Conservation (phyloP, 2,113 vertebrate genomes). For the Chaetura pelagica region DNA sequence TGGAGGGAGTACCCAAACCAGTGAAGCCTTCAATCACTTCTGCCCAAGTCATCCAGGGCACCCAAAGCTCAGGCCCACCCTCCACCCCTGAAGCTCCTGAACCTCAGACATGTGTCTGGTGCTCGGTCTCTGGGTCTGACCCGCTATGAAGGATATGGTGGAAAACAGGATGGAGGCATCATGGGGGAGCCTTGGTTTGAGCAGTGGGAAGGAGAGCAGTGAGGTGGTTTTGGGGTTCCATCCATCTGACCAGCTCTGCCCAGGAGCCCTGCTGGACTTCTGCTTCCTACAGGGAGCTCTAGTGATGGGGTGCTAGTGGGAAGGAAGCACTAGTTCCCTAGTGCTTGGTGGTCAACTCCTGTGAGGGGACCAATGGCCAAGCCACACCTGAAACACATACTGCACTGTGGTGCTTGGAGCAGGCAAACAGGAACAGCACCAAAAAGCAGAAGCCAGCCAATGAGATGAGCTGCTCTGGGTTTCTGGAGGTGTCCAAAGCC, state of each 20-base stretch:
- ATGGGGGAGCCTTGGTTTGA: neutral
- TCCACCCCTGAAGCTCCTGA: neutral
- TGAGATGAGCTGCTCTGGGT: constrained; percentile 88
- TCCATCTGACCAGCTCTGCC: neutral
- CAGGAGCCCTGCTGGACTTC: neutral
- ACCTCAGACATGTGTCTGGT: neutral
- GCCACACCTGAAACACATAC: constrained; percentile 73
- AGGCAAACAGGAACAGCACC: constrained; percentile 81
- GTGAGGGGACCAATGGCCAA: neutral
- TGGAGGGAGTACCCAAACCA: neutral
- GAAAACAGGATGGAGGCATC: neutral
- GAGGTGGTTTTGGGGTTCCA: neutral
- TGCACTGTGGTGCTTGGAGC: constrained; percentile 83
- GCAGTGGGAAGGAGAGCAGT: neutral
- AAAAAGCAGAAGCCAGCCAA: constrained; percentile 87
- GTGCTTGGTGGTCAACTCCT: neutral
- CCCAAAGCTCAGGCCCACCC: neutral
- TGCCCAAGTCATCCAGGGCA: neutral
- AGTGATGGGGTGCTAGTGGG: neutral
- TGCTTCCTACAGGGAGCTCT: neutral
- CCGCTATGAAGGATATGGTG: neutral
- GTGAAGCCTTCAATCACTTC: neutral
- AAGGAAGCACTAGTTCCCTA: neutral
- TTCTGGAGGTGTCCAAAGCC: constrained; percentile 80
- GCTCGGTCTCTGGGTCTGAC: neutral